Conservation (phyloP, 2,888 invertebrate genomes). For the Lysandra bellargus region DNA sequence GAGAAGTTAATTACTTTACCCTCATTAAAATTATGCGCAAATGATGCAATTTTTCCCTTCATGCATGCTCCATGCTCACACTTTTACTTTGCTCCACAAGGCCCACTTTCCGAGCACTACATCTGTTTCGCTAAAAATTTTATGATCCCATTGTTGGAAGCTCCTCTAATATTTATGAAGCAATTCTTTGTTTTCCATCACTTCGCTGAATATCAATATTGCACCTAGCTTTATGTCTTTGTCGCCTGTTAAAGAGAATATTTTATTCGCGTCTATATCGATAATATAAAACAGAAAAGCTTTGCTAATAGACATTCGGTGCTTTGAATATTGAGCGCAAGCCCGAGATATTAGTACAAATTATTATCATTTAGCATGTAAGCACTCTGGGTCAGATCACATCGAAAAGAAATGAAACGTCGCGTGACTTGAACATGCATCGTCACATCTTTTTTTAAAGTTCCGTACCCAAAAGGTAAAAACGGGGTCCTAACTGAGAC, state of each 20-base stretch:
- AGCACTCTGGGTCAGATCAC: too few species aligned
- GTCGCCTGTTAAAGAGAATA: neutral
- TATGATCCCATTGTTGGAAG: slow-evolving; percentile 13
- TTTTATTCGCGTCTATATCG: neutral
- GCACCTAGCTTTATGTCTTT: neutral
- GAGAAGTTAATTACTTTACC: slow-evolving; percentile 14
- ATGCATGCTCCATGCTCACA: neutral
- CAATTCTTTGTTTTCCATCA: slow-evolving; percentile 48
- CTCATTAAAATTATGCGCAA: slow-evolving; percentile 8
- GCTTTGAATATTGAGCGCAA: neutral
- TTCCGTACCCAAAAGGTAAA: too few species aligned
- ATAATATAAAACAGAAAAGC: neutral
- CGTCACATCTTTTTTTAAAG: too few species aligned
- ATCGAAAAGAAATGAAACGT: too few species aligned
- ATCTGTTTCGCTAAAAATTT: slow-evolving; percentile 11
- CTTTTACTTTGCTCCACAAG: neutral
- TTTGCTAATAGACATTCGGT: neutral
- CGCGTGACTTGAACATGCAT: too few species aligned
- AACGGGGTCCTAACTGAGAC: too few species aligned
- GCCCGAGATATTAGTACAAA: too few species aligned
- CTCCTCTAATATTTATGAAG: slow-evolving; percentile 14
- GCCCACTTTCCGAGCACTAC: slow-evolving; percentile 15
- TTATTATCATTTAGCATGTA: too few species aligned
- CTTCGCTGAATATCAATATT: slow-evolving; percentile 29
- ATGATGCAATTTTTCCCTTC: neutral